These are phyloP conservation scores for Colletes gigas DNA, from an alignment of 1,140 invertebrate species.

Conservation along the genomic window DNA sequence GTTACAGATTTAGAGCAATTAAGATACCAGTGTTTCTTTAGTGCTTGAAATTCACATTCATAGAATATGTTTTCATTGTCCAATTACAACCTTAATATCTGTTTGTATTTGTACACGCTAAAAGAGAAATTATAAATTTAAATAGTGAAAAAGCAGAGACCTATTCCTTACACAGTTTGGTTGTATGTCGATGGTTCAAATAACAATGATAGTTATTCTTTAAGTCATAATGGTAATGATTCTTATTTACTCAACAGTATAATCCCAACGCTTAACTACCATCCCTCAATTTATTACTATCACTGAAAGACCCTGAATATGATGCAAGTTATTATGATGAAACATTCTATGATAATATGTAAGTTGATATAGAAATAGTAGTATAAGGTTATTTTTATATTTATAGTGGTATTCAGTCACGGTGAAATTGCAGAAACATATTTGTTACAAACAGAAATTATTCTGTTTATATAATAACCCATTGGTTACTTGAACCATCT, in stretches of 20 bases:
- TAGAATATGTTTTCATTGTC: not conserved
- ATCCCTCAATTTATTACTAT: conserved; percentile 15
- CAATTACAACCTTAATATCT: conserved; percentile 1
- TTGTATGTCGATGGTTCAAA: conserved; percentile 57
- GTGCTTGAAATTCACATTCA: conserved; percentile 26
- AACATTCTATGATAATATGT: conserved; percentile 28
- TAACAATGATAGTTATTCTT: conserved; percentile 55
- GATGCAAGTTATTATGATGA: conserved; percentile 47
- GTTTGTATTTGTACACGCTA: conserved; percentile 16
- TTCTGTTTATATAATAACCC: conserved; percentile 48
- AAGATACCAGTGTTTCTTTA: conserved; percentile 15
- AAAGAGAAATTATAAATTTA: not conserved
- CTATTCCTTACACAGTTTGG: conserved; percentile 24
- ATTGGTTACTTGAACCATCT: conserved; percentile 70
- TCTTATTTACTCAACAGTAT: conserved; percentile 30
- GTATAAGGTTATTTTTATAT: conserved; percentile 41
- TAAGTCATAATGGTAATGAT: conserved; percentile 16
- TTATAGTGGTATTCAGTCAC: conserved; percentile 76
- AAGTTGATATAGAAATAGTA: conserved; percentile 22
- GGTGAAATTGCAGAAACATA: conserved; percentile 66
- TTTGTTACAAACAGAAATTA: not conserved
- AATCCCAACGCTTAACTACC: conserved; percentile 20
- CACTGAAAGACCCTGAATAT: conserved; percentile 36
- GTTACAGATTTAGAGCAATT: conserved; percentile 29
- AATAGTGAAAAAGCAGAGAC: conserved; percentile 13